phyloP scores from a whole-genome alignment of 1,140 invertebrate species.

The Aradophagus sp. region DNA sequence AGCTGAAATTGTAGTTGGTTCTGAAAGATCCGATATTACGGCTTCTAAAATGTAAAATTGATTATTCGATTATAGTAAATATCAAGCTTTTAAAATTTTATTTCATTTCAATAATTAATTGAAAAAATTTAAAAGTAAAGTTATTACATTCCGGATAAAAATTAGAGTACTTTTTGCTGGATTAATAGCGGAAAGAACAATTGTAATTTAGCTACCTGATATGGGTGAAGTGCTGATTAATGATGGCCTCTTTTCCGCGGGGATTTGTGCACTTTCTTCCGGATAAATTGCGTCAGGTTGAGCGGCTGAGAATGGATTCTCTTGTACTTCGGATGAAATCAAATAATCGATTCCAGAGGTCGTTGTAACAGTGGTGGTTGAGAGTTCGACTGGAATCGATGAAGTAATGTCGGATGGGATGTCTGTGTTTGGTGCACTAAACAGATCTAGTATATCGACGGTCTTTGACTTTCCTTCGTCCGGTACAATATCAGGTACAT shows the following conservation, averaged over 20 bases:
- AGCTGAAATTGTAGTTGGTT: not conserved
- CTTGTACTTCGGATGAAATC: conserved; percentile 45
- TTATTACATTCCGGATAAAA: no score
- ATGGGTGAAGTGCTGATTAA: conserved; percentile 40
- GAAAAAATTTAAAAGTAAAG: conserved; percentile 7
- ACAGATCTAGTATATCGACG: conserved; percentile 69
- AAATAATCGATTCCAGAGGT: conserved; percentile 51
- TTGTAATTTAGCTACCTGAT: conserved; percentile 29
- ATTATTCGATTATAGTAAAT: no score
- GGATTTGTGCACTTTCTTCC: conserved; percentile 42
- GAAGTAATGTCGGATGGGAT: conserved; percentile 60
- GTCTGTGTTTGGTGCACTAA: conserved; percentile 67
- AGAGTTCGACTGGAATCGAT: conserved; percentile 40
- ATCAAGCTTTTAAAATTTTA: no score
- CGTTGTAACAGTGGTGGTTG: conserved; percentile 56
- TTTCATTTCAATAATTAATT: no score
- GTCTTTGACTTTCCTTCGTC: conserved; percentile 62
- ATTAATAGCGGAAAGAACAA: not conserved
- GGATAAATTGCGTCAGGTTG: conserved; percentile 41
- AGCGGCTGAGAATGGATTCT: conserved; percentile 62
- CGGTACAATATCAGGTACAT: conserved; percentile 66
- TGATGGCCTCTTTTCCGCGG: conserved; percentile 59
- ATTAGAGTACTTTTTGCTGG: not conserved
- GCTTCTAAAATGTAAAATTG: no score
- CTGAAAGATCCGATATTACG: conserved; percentile 30